phyloP scores from a whole-genome alignment of 1,140 invertebrate species.

The Rhyzopertha dominica region DNA sequence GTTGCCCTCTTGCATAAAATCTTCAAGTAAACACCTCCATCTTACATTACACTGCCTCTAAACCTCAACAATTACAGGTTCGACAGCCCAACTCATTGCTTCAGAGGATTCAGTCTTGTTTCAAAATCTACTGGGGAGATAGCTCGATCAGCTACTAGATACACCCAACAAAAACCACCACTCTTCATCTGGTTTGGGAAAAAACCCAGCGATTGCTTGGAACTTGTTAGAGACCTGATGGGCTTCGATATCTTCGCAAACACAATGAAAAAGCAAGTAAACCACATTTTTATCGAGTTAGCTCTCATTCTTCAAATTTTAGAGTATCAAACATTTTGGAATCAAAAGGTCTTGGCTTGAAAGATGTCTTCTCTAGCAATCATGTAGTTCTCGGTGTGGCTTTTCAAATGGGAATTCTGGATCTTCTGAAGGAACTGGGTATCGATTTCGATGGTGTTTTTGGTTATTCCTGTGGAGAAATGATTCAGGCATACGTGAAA shows the following conservation, averaged over 20 bases:
- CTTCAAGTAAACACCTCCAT: conserved; percentile 24
- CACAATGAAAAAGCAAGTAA: conserved; percentile 11
- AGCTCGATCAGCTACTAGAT: conserved; percentile 57
- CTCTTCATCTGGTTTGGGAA: conserved; percentile 88
- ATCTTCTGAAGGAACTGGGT: conserved; percentile 59
- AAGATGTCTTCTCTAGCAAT: too few species aligned
- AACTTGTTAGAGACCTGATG: conserved; percentile 2
- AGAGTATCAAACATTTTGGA: conserved; percentile 3
- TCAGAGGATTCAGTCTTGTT: conserved; percentile 54
- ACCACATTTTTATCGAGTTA: background rate
- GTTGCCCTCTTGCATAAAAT: conserved; percentile 50
- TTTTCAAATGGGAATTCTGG: conserved; percentile 72
- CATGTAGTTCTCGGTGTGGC: too few species aligned
- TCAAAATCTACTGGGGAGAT: conserved; percentile 46
- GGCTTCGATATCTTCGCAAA: background rate
- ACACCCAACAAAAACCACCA: conserved; percentile 57
- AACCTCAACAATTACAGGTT: conserved; percentile 37
- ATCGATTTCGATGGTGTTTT: conserved; percentile 70
- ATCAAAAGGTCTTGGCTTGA: conserved; percentile 1
- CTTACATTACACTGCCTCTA: background rate
- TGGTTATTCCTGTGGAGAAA: conserved; percentile 74
- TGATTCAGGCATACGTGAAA: conserved; percentile 80
- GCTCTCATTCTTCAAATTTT: conserved; percentile 4
- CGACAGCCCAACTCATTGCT: conserved; percentile 53
- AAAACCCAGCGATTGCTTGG: background rate